These are phyloP conservation scores for Microtus montanus DNA, from an alignment of 2,113 vertebrate genomes.

Conservation along the genomic window DNA sequence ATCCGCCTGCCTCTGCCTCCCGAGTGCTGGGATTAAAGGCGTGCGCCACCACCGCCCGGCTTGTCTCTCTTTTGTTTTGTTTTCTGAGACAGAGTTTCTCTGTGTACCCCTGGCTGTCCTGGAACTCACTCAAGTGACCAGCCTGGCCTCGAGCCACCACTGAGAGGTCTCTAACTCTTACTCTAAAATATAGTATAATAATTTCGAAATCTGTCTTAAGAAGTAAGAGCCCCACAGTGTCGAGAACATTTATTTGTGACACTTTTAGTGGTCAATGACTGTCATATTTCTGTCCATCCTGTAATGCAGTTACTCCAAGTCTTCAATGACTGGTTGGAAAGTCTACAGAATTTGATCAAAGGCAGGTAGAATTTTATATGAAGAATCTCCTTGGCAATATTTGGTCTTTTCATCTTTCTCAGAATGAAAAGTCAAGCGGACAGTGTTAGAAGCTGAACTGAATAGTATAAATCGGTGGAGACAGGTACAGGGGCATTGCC, in stretches of 20 bases:
- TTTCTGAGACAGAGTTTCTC: not conserved
- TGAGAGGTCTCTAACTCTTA: not conserved
- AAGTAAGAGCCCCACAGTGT: not conserved
- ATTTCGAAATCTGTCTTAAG: conserved; percentile 29
- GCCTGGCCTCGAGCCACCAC: not conserved
- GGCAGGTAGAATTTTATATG: not conserved
- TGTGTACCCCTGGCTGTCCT: not conserved
- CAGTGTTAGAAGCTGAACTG: not conserved
- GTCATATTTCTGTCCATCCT: conserved; percentile 19
- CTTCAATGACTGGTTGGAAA: conserved; percentile 20
- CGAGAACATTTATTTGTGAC: conserved; percentile 15
- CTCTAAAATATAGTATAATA: not conserved
- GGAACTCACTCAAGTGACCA: not conserved
- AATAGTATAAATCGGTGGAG: conserved; percentile 17
- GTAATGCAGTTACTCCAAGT: conserved; percentile 29
- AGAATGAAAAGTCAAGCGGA: conserved; percentile 32
- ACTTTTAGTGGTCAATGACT: not conserved
- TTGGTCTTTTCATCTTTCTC: conserved; percentile 18
- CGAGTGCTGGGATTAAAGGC: no score
- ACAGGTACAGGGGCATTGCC: not conserved
- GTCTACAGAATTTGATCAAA: conserved; percentile 38
- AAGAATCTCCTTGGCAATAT: not conserved
- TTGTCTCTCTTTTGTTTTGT: no score
- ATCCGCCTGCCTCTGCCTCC: no score
- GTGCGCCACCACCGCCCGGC: no score